Conservation (phyloP, 2,113 vertebrate species). For the Python bivittatus region DNA sequence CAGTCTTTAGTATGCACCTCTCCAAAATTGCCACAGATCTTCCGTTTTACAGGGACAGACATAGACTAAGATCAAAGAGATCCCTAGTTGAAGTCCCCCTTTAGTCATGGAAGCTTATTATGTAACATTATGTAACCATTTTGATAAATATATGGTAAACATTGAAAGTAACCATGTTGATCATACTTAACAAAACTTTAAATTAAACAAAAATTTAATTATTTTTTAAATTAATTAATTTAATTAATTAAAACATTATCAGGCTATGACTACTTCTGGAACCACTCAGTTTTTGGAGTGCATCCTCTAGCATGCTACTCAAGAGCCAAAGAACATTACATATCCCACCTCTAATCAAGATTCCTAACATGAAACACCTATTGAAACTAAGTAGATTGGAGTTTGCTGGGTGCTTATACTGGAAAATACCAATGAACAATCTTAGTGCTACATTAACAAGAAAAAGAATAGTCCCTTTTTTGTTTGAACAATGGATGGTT, state of each 20-base stretch:
- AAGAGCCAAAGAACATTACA: neutral
- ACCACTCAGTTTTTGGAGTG: neutral
- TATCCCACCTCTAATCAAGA: neutral
- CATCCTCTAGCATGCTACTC: neutral
- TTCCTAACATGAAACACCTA: neutral
- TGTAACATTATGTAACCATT: neutral
- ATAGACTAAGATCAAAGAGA: neutral
- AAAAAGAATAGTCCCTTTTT: neutral
- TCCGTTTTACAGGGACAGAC: neutral
- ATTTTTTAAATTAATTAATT: too few relatives aligned
- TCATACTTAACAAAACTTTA: neutral
- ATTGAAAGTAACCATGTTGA: neutral
- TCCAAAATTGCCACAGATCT: neutral
- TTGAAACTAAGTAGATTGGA: too few relatives aligned
- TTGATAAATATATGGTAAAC: neutral
- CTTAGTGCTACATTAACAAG: neutral
- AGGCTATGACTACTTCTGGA: neutral
- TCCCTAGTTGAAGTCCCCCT: neutral
- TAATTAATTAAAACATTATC: neutral
- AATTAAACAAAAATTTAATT: neutral
- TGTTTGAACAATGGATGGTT: neutral
- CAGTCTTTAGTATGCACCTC: neutral
- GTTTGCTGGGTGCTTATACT: neutral
- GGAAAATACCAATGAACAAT: neutral
- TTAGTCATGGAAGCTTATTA: neutral